A percentile compares a stretch with the other conserved stretches of the same genome.
phyloP scores from a whole-genome alignment of 2,797 vertebrate species.

The Amblyopsis hoosieri region DNA sequence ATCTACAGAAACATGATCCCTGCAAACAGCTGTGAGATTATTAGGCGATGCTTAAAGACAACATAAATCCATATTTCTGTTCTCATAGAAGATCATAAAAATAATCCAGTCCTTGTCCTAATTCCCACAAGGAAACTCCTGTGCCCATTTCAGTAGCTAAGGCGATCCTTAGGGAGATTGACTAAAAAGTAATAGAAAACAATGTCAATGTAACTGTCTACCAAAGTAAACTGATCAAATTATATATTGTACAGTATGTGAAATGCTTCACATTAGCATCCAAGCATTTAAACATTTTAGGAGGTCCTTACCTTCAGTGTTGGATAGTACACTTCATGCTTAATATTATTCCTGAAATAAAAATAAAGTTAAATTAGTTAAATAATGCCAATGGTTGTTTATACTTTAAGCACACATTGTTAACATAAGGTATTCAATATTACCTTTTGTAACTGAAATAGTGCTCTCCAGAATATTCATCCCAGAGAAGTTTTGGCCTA shows the following conservation, averaged over 20 bases:
- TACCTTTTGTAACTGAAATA: conserved; percentile 93
- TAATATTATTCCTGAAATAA: conserved; percentile 84
- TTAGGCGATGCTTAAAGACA: neutral
- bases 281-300: neutral
- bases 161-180: conserved; percentile 85
- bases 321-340: conserved; percentile 91
- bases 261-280: neutral
- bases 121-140: conserved; percentile 95
- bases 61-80: conserved; percentile 14
- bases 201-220: neutral
- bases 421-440: neutral
- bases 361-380: conserved; percentile 23
- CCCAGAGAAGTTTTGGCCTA: conserved; percentile 89
- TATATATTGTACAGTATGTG: neutral
- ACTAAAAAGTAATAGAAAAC: conserved; percentile 75
- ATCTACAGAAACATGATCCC: conserved; percentile 8
- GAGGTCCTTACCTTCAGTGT: conserved; percentile 86
- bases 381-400: neutral
- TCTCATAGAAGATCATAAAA: conserved; percentile 94
- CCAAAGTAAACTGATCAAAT: neutral
- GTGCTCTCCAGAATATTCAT: conserved; percentile 88
- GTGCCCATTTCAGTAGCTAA: conserved; percentile 91
- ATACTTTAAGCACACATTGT: neutral
- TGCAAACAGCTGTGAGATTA: conserved; percentile 8
- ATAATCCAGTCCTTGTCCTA: conserved; percentile 98